A percentile compares a stretch with the other conserved stretches of the same genome.
phyloP scores from a whole-genome alignment of 2,113 vertebrate genomes.

The Aldabrachelys gigantea region DNA sequence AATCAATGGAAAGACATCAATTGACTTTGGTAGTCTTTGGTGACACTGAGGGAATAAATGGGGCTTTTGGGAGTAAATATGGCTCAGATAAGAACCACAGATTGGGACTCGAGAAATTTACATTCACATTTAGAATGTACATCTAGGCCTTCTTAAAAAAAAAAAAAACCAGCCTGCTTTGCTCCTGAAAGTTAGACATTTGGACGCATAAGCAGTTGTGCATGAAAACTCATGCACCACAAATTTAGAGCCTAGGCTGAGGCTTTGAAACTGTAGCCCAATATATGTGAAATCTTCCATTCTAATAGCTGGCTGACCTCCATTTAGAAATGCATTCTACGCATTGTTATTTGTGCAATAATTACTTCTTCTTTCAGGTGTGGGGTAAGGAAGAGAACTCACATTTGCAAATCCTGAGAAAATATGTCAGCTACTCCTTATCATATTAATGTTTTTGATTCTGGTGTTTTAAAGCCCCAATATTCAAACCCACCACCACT shows the following conservation, averaged over 20 bases:
- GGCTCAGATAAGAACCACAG: background rate
- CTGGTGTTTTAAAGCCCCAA: background rate
- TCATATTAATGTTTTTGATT: background rate
- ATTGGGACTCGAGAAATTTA: background rate
- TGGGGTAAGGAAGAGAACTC: background rate
- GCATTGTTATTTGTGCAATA: background rate
- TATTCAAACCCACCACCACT: background rate
- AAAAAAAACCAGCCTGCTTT: background rate
- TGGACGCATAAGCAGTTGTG: background rate
- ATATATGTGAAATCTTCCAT: background rate
- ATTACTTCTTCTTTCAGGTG: background rate
- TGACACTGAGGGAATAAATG: background rate
- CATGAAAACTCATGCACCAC: background rate
- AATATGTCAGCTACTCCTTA: background rate
- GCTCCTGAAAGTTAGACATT: background rate
- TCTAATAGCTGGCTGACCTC: background rate
- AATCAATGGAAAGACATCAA: background rate
- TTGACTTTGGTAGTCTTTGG: background rate
- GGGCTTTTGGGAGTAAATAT: background rate
- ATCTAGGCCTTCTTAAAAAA: background rate
- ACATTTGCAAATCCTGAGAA: background rate
- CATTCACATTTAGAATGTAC: background rate
- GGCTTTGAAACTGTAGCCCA: background rate
- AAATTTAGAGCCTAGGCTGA: background rate
- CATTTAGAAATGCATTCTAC: background rate